Conservation (phyloP, 2,888 invertebrate species). For the Onchidella celtica region DNA sequence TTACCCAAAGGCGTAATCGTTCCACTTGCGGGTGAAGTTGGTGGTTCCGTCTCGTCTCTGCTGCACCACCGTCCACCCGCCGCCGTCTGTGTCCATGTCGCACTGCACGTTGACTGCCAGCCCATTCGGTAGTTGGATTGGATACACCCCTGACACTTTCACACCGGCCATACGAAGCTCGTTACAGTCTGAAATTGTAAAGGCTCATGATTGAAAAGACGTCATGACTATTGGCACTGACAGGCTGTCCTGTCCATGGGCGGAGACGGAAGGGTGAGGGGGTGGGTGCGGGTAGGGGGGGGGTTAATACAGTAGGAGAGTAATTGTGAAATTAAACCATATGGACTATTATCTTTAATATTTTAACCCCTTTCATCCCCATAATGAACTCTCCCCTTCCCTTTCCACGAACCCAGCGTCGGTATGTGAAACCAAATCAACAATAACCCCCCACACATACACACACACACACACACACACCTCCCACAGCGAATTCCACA, state of each 20-base stretch:
- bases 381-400: too few relatives aligned
- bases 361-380: too few relatives aligned
- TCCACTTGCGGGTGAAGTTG: conserved; percentile 92
- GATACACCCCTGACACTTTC: conserved; percentile 87
- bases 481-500: too few relatives aligned
- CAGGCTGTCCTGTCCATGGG: not conserved
- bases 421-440: too few relatives aligned
- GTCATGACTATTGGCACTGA: not conserved
- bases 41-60: conserved; percentile 88
- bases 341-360: too few relatives aligned
- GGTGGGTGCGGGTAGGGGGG: too few relatives aligned
- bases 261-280: too few relatives aligned
- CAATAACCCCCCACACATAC: too few relatives aligned
- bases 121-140: conserved; percentile 83
- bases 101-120: conserved; percentile 89
- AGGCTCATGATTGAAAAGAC: not conserved
- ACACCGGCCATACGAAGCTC: conserved; percentile 82
- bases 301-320: too few relatives aligned
- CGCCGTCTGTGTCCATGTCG: conserved; percentile 80
- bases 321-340: too few relatives aligned
- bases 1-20: conserved; percentile 87
- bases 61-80: conserved; percentile 89
- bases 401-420: too few relatives aligned
- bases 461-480: too few relatives aligned
- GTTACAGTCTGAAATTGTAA: conserved; percentile 83